Evolutionary conservation across 2,888 invertebrate species (phyloP), one percentile per base, ranked within the genome.

Genomic region (Cordilura impudica): DNA sequence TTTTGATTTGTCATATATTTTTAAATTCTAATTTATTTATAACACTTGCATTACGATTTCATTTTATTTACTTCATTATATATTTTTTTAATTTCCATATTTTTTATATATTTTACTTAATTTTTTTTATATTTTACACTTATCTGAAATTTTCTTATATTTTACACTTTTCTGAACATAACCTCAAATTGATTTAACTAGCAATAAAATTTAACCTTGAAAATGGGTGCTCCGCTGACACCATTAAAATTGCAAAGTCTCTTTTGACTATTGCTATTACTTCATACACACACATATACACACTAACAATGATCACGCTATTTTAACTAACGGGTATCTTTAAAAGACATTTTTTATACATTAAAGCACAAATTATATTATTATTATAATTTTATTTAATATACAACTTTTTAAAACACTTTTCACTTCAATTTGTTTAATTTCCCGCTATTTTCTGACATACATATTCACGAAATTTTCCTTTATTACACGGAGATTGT

Each of bases 141-240:
- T 19, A 12, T 18, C 10, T 8, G 1, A 18, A n/a, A n/a, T n/a
- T n/a, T n/a, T 18, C 12, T 19, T 5, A 47, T 12, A 23, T 3
- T 8, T 8, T 10, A 53, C 14, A 14, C 7, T 1, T 4, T 53
- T 51, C 5, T 29, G 12, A 47, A 47, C 26, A 61, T 61, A 61
- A 61, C 45, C 61, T 47, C 5, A 47, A 61, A 61, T 2, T 8
- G 29, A 16, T 10, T 10, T 14, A 2, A 2, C n/a, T 23, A 12
- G 4, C 56, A 49, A n/a, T 21, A 19, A 49, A 1, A 21, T 49
- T 49, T 49, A 21, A 21, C 49, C 49, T 49, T 58, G n/a, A 14
- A 21, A 43, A 58, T 43, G 43, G 23, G 21, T 58, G 43, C 43
- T 58, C 58, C 43, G 43, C 23, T 23, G 23, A 16, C 58, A 23